A percentile compares a stretch with the other conserved stretches of the same genome.
Conservation (phyloP, 2,113 vertebrate species). For the Gnathonemus echidnorhynchus region DNA sequence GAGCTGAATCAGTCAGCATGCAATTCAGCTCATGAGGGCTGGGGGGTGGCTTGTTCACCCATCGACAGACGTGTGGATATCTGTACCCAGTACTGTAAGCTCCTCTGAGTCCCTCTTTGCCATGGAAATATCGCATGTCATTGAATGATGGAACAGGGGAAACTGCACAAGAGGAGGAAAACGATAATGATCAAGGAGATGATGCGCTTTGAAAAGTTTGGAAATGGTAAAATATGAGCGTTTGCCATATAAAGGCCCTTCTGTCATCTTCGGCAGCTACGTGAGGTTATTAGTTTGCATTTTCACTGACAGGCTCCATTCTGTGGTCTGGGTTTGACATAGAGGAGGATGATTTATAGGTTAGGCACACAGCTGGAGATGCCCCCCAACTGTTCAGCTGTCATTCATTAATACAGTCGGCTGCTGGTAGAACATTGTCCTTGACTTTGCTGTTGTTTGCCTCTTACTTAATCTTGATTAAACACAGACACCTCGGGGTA, state of each 20-base stretch:
- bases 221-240: background rate
- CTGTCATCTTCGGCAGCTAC: background rate
- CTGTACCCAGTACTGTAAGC: background rate
- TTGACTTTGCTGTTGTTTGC: constrained; percentile 24
- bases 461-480: constrained; percentile 38
- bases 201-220: background rate
- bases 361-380: background rate
- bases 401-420: constrained; percentile 30
- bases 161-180: background rate
- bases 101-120: background rate
- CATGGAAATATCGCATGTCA: background rate
- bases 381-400: constrained; percentile 21
- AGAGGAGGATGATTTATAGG: constrained; percentile 27
- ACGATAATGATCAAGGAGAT: background rate
- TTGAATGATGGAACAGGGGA: background rate
- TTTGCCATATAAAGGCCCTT: background rate
- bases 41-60: constrained; percentile 13
- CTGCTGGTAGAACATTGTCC: constrained; percentile 17
- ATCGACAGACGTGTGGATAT: background rate
- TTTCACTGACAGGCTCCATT: background rate
- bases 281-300: background rate
- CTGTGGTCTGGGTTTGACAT: background rate
- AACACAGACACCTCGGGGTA: constrained; percentile 27
- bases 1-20: background rate
- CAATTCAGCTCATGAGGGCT: background rate